Conservation (phyloP, 2,797 vertebrate genomes). For the Lepus oiostolus region DNA sequence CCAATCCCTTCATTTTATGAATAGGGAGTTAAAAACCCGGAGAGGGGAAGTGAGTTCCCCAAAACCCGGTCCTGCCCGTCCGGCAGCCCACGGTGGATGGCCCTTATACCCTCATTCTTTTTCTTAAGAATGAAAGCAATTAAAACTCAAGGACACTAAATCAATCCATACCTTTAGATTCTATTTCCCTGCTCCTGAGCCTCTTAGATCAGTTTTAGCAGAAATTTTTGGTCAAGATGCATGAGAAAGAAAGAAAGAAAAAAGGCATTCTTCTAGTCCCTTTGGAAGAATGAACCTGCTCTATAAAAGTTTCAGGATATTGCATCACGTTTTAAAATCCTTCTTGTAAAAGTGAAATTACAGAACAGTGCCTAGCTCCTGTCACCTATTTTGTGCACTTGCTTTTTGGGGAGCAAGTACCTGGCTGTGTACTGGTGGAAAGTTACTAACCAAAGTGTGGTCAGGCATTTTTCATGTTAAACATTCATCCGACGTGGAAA, state of each 20-base stretch:
- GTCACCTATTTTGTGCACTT: slow-evolving; percentile 33
- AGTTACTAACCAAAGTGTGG: slow-evolving; percentile 19
- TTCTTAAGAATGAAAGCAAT: slow-evolving; percentile 57
- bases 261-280: slow-evolving; percentile 21
- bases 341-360: not conserved
- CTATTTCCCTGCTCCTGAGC: slow-evolving; percentile 44
- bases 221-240: slow-evolving; percentile 25
- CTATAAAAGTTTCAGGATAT: not conserved
- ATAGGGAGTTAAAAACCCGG: slow-evolving; percentile 53
- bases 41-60: not conserved
- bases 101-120: slow-evolving; percentile 42
- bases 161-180: slow-evolving; percentile 61
- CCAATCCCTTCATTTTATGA: not conserved
- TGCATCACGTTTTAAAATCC: not conserved
- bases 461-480: slow-evolving; percentile 21
- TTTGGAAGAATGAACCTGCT: not conserved
- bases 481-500: not conserved
- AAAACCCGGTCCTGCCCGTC: not conserved
- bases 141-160: slow-evolving; percentile 51
- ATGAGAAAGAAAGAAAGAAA: not conserved
- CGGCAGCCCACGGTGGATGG: not conserved
- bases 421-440: not conserved
- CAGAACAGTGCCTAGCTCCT: not conserved
- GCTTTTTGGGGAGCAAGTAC: not conserved
- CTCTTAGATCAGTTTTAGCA: slow-evolving; percentile 44